phyloP scores from a whole-genome alignment of 2,797 vertebrate species.

The Glossophaga mutica region DNA sequence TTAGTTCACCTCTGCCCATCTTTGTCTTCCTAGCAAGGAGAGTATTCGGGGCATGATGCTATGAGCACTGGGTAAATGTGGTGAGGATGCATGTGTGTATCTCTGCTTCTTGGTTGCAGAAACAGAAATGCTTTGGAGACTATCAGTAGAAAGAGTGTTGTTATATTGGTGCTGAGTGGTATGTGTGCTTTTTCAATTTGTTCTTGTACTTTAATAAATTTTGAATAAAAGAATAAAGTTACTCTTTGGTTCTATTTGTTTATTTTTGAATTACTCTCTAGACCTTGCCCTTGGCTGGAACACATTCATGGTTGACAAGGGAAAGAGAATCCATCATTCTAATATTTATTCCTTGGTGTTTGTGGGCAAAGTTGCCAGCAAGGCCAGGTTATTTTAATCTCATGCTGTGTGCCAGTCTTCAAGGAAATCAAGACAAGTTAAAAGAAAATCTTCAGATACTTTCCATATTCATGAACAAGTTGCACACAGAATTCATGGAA shows the following conservation, averaged over 20 bases:
- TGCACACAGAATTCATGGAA: slow-evolving; percentile 58
- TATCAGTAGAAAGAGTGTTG: slow-evolving; percentile 80
- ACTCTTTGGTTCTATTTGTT: slow-evolving; percentile 71
- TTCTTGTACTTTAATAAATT: slow-evolving; percentile 85
- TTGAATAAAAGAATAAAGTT: slow-evolving; percentile 75
- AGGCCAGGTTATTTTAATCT: slow-evolving; percentile 69
- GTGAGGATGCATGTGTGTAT: slow-evolving; percentile 75
- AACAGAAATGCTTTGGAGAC: slow-evolving; percentile 77
- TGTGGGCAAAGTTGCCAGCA: slow-evolving; percentile 37
- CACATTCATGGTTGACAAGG: slow-evolving; percentile 59
- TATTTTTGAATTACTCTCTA: slow-evolving; percentile 66
- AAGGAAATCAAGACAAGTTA: slow-evolving; percentile 69
- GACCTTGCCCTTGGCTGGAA: slow-evolving; percentile 38
- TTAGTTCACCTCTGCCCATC: slow-evolving; percentile 72
- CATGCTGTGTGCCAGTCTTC: slow-evolving; percentile 60
- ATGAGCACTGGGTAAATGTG: slow-evolving; percentile 57
- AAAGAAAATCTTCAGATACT: slow-evolving; percentile 64
- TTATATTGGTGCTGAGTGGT: slow-evolving; percentile 83
- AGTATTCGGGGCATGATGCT: slow-evolving; percentile 55
- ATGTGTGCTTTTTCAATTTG: slow-evolving; percentile 82
- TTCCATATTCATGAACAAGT: slow-evolving; percentile 64
- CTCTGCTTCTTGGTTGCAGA: slow-evolving; percentile 80
- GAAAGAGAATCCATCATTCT: slow-evolving; percentile 66
- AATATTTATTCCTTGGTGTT: slow-evolving; percentile 68
- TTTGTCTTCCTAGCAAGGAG: slow-evolving; percentile 64